phyloP scores from a whole-genome alignment of 1,140 invertebrate species.

The Procambarus virginalis region DNA sequence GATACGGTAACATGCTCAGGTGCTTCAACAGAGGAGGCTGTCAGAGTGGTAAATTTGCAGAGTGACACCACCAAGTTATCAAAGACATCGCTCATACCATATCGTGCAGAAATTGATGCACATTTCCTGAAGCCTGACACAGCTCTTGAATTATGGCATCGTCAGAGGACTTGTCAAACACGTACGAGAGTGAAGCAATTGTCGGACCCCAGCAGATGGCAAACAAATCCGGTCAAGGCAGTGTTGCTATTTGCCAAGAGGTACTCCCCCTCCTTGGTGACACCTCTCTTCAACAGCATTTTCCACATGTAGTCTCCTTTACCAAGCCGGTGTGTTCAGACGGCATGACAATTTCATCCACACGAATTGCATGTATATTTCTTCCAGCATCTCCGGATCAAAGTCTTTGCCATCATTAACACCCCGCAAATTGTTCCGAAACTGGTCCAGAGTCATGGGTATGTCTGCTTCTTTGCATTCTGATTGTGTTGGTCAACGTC shows the following conservation, averaged over 20 bases:
- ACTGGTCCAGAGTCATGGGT: constrained; percentile 94
- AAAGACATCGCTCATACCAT: constrained; percentile 90
- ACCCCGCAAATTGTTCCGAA: constrained; percentile 93
- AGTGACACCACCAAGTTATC: constrained; percentile 95
- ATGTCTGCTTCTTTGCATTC: constrained; percentile 93
- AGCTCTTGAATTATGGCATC: constrained; percentile 82
- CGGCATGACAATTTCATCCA: constrained; percentile 99
- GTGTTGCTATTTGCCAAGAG: constrained; percentile 82
- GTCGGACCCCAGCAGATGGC: constrained; percentile 90
- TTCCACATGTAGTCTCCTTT: constrained; percentile 98
- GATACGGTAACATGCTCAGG: constrained; percentile 78
- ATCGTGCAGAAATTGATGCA: constrained; percentile 92
- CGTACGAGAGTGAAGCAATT: constrained; percentile 92
- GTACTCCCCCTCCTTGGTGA: constrained; percentile 79
- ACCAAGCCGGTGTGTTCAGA: constrained; percentile 96
- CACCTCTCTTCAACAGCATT: constrained; percentile 87
- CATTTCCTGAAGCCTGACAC: constrained; percentile 88
- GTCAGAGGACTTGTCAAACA: constrained; percentile 94
- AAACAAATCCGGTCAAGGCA: constrained; percentile 89
- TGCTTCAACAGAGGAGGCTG: constrained; percentile 73
- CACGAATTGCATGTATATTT: constrained; percentile 95
- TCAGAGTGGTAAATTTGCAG: constrained; percentile 92
- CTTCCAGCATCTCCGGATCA: constrained; percentile 93
- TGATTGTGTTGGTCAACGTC: constrained; percentile 99
- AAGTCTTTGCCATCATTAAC: constrained; percentile 96